Percentiles rank a stretch among this genome's conserved stretches.
These are phyloP conservation scores for Atopsyche davidsoni DNA, from an alignment of 1,140 invertebrate genomes.

Conservation along the genomic window DNA sequence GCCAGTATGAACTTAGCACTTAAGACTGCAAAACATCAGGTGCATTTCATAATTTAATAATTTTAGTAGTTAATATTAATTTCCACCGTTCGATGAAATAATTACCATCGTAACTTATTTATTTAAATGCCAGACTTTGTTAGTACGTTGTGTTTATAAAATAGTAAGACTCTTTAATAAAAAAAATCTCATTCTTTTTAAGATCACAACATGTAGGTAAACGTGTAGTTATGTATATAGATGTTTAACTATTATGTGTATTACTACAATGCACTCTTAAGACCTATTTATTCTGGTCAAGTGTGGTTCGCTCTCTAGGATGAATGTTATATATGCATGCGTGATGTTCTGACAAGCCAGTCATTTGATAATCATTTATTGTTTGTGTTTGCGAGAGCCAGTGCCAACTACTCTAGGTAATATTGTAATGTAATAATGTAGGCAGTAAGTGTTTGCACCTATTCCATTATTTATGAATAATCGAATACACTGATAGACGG, in stretches of 20 bases:
- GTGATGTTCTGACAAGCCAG: slow-evolving; percentile 17
- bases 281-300: slow-evolving; percentile 31
- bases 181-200: slow-evolving; percentile 25
- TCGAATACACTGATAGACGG: slow-evolving; percentile 31
- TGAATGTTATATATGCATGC: slow-evolving; percentile 21
- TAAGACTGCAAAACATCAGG: slow-evolving; percentile 31
- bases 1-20: slow-evolving; percentile 31
- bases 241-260: slow-evolving; percentile 29
- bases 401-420: slow-evolving; percentile 31
- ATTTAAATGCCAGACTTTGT: slow-evolving; percentile 12
- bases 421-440: slow-evolving; percentile 31
- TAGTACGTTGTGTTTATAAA: slow-evolving; percentile 6
- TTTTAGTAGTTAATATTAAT: slow-evolving; percentile 21
- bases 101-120: slow-evolving; percentile 4
- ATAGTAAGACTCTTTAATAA: slow-evolving; percentile 14
- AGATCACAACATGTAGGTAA: slow-evolving; percentile 27
- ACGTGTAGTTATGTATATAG: slow-evolving; percentile 32
- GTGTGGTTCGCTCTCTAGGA: slow-evolving; percentile 30
- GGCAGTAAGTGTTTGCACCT: slow-evolving; percentile 31
- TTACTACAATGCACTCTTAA: slow-evolving; percentile 29
- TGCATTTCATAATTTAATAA: slow-evolving; percentile 25
- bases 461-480: slow-evolving; percentile 32
- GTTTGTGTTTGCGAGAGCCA: slow-evolving; percentile 32
- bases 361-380: slow-evolving; percentile 29
- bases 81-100: neutral